phyloP scores from a whole-genome alignment of 2,797 vertebrate species.

The Galaxias olidus region DNA sequence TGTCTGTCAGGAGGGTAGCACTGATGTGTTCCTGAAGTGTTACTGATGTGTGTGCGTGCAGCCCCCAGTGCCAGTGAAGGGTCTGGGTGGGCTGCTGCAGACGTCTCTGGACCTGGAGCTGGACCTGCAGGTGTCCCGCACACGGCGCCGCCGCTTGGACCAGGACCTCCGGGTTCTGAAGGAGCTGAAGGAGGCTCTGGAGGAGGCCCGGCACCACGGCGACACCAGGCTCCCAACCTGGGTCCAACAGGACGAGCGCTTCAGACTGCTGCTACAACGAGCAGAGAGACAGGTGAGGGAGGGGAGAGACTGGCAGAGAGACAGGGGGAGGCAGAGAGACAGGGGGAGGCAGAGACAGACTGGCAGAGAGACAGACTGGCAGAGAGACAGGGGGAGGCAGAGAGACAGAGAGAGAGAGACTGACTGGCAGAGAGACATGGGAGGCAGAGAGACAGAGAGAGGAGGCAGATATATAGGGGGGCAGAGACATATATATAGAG shows the following conservation, averaged over 20 bases:
- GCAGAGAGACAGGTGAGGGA: constrained; percentile 86
- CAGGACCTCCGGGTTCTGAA: constrained; percentile 88
- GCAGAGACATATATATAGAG: too few relatives aligned
- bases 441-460: background rate
- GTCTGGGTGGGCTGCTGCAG: constrained; percentile 81
- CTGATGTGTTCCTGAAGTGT: too few relatives aligned
- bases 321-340: background rate
- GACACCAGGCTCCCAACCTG: constrained; percentile 83
- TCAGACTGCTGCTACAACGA: constrained; percentile 85
- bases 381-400: background rate
- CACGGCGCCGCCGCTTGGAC: constrained; percentile 84
- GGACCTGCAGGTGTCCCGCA: constrained; percentile 93
- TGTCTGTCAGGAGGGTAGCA: too few relatives aligned
- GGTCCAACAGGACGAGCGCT: constrained; percentile 89
- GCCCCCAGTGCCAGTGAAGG: constrained; percentile 65
- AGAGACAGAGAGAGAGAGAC: background rate
- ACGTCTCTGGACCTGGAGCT: constrained; percentile 93
- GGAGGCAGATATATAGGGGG: background rate
- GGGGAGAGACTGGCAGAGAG: background rate
- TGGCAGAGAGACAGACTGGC: background rate
- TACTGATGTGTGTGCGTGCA: constrained; percentile 26
- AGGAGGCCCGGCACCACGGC: constrained; percentile 85
- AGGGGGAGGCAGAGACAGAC: background rate
- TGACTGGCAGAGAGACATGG: background rate
- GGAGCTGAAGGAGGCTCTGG: constrained; percentile 89